Conservation (phyloP, 2,113 vertebrate species). For the Halichoeres trimaculatus region DNA sequence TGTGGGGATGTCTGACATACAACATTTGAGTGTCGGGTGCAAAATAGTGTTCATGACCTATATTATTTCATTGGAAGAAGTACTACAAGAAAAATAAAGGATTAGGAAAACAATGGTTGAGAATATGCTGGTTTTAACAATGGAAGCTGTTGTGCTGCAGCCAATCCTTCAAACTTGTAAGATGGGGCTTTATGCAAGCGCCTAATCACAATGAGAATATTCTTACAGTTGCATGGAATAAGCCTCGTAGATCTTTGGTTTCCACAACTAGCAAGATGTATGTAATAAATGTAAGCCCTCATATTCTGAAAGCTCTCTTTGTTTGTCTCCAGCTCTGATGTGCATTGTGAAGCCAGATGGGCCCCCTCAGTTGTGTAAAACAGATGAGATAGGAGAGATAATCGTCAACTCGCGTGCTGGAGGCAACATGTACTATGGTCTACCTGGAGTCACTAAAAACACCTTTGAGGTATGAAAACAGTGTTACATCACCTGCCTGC, state of each 20-base stretch:
- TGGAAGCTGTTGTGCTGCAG: neutral
- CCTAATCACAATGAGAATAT: neutral
- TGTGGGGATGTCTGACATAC: slow-evolving; percentile 1
- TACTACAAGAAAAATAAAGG: neutral
- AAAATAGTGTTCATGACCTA: neutral
- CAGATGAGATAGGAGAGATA: slow-evolving; percentile 97
- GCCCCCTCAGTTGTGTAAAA: slow-evolving; percentile 94
- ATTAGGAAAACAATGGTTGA: neutral
- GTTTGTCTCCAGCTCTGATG: slow-evolving; percentile 89
- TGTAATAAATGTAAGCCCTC: too few relatives aligned
- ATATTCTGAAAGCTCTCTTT: neutral
- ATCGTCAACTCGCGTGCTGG: slow-evolving; percentile 94
- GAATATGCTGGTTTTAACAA: neutral
- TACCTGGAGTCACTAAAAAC: slow-evolving; percentile 95
- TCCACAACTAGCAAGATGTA: too few relatives aligned
- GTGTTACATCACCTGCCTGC: neutral
- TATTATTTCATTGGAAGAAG: neutral
- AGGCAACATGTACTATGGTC: slow-evolving; percentile 95
- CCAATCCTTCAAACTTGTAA: neutral
- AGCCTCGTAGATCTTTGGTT: neutral
- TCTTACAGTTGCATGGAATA: neutral
- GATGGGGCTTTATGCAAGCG: neutral
- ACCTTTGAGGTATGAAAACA: slow-evolving; percentile 90
- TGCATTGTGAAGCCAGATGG: slow-evolving; percentile 95
- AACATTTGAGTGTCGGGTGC: neutral